Percentiles rank a stretch among this genome's conserved stretches.
Conservation (phyloP, 37 sponge, comb jelly and placozoan species). For the Mnemiopsis leidyi region DNA sequence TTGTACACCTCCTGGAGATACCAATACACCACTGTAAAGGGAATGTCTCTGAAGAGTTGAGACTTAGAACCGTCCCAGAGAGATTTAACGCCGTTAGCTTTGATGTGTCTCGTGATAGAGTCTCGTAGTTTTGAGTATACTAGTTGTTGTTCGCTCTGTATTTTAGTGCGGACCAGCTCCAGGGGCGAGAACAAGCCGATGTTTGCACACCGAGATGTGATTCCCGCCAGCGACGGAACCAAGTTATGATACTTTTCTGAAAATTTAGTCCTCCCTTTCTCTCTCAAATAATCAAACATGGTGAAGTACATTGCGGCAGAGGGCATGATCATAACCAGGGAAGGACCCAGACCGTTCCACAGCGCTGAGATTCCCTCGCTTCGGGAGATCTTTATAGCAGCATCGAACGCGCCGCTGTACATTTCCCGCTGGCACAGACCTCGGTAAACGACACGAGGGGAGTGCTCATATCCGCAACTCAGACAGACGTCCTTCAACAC, state of each 20-base stretch:
- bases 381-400: not conserved
- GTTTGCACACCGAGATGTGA: not conserved
- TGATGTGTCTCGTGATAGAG: not conserved
- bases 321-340: slow-evolving; percentile 32
- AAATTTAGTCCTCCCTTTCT: not conserved
- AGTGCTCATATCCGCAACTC: slow-evolving; percentile 35
- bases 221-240: slow-evolving; percentile 3
- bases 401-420: slow-evolving; percentile 19
- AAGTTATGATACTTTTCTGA: slow-evolving; percentile 20
- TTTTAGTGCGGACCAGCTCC: slow-evolving; percentile 31
- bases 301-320: slow-evolving; percentile 43
- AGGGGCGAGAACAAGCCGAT: slow-evolving; percentile 23
- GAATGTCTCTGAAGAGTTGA: slow-evolving; percentile 27
- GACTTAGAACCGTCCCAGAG: slow-evolving; percentile 38
- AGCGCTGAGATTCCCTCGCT: slow-evolving; percentile 18
- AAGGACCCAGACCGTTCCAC: slow-evolving; percentile 30
- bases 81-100: not conserved
- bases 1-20: slow-evolving; percentile 39
- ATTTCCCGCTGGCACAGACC: slow-evolving; percentile 28
- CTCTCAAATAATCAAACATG: slow-evolving; percentile 37
- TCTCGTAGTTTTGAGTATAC: not conserved
- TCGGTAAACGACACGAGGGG: not conserved
- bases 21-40: slow-evolving; percentile 54
- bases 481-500: slow-evolving; percentile 7
- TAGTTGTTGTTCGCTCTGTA: slow-evolving; percentile 5